Base-by-base conservation (phyloP, 2,888 invertebrate genomes). In the Psylliodes chrysocephalus region DNA sequence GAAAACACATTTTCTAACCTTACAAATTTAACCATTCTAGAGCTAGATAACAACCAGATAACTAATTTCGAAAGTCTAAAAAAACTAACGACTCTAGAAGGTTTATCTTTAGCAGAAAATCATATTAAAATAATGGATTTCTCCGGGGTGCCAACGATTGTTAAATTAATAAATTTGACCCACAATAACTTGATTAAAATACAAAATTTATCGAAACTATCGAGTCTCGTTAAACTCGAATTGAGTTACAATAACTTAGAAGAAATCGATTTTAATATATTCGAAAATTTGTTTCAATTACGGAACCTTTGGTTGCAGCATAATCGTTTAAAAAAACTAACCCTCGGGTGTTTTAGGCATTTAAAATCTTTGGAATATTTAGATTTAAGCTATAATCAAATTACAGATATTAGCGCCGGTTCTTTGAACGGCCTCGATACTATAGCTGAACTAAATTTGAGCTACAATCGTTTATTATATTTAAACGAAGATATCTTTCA, bases 401-500 rank as follows among this genome's bases (percentile, higher is more conserved):
- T 67, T 2, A 28, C 30, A 0, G 57, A 56, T 33, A 49, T 67
- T 10, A 28, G 40, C 1, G 22, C 56, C 2, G 64, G 67, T n/a
- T 28, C 44, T 8, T 53, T 67, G 7, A 63, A 22, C 33, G 67
- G 67, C 0, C 33, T 67, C 0, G 47, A 54, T 17, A 28, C 5
- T 7, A 15, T 67, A 12, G 19, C 15, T n/a, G 47, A 44, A 6
- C 33, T 67, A 30, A 56, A 67, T 47, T 49, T 67, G 6, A 63
- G 63, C 15, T 22, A 64, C 25, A 67, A 67, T 46, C 60, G 59
- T 40, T 14, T 67, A 2, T 15, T 35, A 8, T 59, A 42, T 33
- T 63, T 67, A 7, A 64, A 60, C 38, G 63, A 63, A 18, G 62
- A 67, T 15, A 53, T 60, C 30, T 67, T 67, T n/a, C 67, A 67